These are phyloP conservation scores for Dolichopus griseipennis DNA, from an alignment of 2,888 invertebrate species.

Conservation along the genomic window DNA sequence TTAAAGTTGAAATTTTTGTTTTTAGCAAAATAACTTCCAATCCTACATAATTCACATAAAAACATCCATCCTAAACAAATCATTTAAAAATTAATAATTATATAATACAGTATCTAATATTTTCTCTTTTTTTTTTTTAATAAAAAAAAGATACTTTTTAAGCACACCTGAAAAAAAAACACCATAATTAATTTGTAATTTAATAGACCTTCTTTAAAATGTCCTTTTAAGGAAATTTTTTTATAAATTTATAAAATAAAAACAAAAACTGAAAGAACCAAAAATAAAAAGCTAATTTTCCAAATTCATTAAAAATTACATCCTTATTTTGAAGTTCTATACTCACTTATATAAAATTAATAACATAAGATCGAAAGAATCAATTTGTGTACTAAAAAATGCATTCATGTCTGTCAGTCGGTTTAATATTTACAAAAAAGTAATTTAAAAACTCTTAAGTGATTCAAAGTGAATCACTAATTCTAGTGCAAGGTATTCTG, in stretches of 20 bases:
- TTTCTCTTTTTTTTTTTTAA: no score
- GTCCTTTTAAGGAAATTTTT: neutral
- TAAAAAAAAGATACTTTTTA: neutral
- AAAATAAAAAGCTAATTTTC: neutral
- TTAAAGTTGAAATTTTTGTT: no score
- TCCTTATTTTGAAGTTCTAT: neutral
- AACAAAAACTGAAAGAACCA: neutral
- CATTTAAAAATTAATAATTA: neutral
- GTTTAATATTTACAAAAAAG: no score
- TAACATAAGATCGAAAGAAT: no score
- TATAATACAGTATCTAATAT: neutral
- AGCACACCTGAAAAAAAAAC: neutral
- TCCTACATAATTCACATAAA: no score
- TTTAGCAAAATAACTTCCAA: no score
- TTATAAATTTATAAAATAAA: neutral
- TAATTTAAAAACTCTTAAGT: no score
- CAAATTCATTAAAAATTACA: neutral
- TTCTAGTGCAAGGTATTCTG: no score
- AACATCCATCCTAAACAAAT: neutral
- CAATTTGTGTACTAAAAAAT: no score
- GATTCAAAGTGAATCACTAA: no score
- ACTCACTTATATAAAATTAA: no score
- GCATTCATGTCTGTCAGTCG: no score
- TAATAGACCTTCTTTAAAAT: neutral
- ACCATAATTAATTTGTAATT: conserved; percentile 1